Percentiles rank a stretch among this genome's conserved stretches.
These are phyloP conservation scores for Erythrolamprus reginae DNA, from an alignment of 2,113 vertebrate genomes.

Conservation along the genomic window DNA sequence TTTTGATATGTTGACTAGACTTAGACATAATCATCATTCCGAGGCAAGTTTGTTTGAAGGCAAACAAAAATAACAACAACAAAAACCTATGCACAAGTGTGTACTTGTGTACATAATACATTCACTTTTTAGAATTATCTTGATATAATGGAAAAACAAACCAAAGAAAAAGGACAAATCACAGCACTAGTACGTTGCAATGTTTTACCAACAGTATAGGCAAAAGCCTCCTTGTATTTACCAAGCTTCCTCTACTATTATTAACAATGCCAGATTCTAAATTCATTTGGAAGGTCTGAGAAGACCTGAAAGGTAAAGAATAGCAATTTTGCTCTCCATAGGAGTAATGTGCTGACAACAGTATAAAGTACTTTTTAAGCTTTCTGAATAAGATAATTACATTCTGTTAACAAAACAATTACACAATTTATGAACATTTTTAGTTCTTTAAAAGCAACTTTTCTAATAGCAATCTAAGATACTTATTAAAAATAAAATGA, in stretches of 20 bases:
- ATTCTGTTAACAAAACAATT: slow-evolving; percentile 6
- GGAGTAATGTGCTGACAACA: slow-evolving; percentile 42
- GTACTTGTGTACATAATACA: neutral
- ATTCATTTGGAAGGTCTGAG: slow-evolving; percentile 36
- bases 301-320: slow-evolving; percentile 26
- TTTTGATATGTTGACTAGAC: neutral
- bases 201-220: slow-evolving; percentile 19
- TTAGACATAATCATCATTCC: neutral
- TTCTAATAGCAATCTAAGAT: neutral
- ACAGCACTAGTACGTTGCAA: neutral
- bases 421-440: slow-evolving; percentile 16
- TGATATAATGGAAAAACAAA: neutral
- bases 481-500: neutral
- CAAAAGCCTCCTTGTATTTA: slow-evolving; percentile 29
- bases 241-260: slow-evolving; percentile 7
- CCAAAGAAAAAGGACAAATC: neutral
- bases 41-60: neutral
- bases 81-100: neutral
- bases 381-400: slow-evolving; percentile 13
- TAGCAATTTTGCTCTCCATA: slow-evolving; percentile 36
- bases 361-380: slow-evolving; percentile 36
- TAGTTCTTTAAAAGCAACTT: neutral
- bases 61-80: neutral
- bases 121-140: neutral
- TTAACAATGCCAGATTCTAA: slow-evolving; percentile 28